Evolutionary conservation across 2,797 vertebrate species (phyloP), one percentile per base, ranked within the genome.

Genomic region (Brachymystax lenok): DNA sequence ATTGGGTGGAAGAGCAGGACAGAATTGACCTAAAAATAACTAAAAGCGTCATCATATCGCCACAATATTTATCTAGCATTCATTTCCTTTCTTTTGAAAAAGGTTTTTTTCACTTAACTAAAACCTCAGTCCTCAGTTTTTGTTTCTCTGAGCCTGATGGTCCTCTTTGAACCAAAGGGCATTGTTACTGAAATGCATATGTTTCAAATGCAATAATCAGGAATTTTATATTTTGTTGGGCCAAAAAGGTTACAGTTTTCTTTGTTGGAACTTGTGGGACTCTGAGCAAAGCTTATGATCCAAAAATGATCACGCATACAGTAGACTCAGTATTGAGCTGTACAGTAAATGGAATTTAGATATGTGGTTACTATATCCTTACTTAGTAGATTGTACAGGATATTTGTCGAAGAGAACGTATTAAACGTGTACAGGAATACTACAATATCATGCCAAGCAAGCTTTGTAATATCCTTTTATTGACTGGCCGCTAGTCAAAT

Each of bases 171-270:
- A 88, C 87, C 88, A 83, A 83, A 87, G 80, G 91, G 92, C 63
- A 56, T 90, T 92, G 89, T 92, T 92, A 89, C 76, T 86, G 87
- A 83, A 67, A 73, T 24, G 24, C 75, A 24, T 84, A 78, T 16
- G 30, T 84, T 19, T 76, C 0, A 63, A 79, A 56, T 33, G 46
- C 54, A 71, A 54, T 74, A 66, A 88, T 78, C 21, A 12, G 81
- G 68, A 70, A 72, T 91, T 89, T 80, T 77, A 74, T 80, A 84
- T 80, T 73, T 40, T 30, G 54, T 61, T 78, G 71, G 50, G 78
- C 28, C 21, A 28, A 63, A 52, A 33, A 66, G 4, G n/a, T 59
- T 66, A 16, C 13, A 27, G 30, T 74, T 74, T 35, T 74, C 80
- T 89, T 87, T 81, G 74, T 50, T 81, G 76, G 50, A 79, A 66